Percentiles rank a stretch among this genome's conserved stretches.
These are phyloP conservation scores for Microtus richardsoni DNA, from an alignment of 2,113 vertebrate genomes.

Conservation along the genomic window DNA sequence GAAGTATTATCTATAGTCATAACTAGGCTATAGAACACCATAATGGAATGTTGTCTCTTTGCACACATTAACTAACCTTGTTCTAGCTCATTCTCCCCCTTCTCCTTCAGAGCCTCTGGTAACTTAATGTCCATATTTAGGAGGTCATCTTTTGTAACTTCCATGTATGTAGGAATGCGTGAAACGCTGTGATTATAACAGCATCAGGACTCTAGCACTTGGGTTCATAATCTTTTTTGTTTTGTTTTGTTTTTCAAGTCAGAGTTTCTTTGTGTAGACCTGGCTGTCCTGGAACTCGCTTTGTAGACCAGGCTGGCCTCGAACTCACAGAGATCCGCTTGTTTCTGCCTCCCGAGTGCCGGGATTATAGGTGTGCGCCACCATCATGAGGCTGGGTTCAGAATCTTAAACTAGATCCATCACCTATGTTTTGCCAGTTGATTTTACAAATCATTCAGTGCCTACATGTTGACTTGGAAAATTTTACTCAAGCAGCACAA, in stretches of 20 bases:
- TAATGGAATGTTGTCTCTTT: background rate
- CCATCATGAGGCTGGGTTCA: background rate
- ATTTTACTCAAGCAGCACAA: background rate
- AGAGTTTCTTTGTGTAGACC: no score
- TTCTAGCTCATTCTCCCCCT: background rate
- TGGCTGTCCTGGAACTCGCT: no score
- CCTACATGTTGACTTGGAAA: background rate
- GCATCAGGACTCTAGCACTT: background rate
- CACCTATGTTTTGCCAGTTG: background rate
- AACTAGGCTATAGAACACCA: background rate
- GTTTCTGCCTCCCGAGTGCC: no score
- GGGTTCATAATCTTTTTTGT: background rate
- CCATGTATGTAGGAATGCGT: background rate
- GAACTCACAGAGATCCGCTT: no score
- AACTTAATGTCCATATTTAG: background rate
- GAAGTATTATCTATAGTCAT: background rate
- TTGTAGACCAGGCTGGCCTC: no score
- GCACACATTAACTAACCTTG: background rate
- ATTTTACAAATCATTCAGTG: background rate
- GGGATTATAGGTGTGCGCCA: no score
- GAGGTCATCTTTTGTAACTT: background rate
- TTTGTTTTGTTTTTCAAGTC: no score
- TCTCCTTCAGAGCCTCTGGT: background rate
- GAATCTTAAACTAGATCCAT: background rate
- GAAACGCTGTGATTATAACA: background rate